These are phyloP conservation scores for Helleia helle DNA, from an alignment of 2,888 invertebrate species.

Conservation along the genomic window DNA sequence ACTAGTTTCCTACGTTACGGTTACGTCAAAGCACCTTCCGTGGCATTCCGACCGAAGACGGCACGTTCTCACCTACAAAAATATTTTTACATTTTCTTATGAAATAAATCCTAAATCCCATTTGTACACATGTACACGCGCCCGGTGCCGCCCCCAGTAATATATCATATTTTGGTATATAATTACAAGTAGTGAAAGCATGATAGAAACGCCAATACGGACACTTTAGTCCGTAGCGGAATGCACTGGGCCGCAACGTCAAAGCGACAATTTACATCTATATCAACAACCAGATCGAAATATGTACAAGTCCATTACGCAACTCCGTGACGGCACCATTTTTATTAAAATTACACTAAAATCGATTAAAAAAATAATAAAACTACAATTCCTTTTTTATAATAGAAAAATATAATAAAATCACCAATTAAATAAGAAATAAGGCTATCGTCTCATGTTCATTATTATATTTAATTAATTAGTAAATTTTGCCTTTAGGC, in stretches of 20 bases:
- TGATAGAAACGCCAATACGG: background rate
- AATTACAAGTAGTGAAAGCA: no score
- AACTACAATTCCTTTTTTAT: constrained; percentile 37
- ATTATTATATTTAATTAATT: constrained; percentile 47
- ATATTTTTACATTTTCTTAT: constrained; percentile 10
- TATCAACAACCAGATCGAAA: constrained; percentile 50
- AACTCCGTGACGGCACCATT: constrained; percentile 10
- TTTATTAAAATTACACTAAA: constrained; percentile 23
- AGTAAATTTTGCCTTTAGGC: constrained; percentile 17
- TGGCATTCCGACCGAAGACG: background rate
- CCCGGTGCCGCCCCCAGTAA: background rate
- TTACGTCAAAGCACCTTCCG: constrained; percentile 37
- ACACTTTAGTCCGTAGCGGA: constrained; percentile 27
- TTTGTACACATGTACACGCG: constrained; percentile 5
- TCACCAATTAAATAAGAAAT: constrained; percentile 45
- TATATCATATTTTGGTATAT: no score
- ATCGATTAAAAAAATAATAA: constrained; percentile 25
- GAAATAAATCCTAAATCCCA: background rate
- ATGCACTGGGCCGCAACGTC: constrained; percentile 38
- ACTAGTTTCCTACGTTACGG: constrained; percentile 48
- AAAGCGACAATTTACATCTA: constrained; percentile 44
- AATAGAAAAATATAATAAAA: constrained; percentile 56
- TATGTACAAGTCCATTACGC: constrained; percentile 45
- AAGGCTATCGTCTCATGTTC: constrained; percentile 36
- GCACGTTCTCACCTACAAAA: constrained; percentile 10